phyloP scores from a whole-genome alignment of 2,113 vertebrate genomes.

The Azemiops feae region DNA sequence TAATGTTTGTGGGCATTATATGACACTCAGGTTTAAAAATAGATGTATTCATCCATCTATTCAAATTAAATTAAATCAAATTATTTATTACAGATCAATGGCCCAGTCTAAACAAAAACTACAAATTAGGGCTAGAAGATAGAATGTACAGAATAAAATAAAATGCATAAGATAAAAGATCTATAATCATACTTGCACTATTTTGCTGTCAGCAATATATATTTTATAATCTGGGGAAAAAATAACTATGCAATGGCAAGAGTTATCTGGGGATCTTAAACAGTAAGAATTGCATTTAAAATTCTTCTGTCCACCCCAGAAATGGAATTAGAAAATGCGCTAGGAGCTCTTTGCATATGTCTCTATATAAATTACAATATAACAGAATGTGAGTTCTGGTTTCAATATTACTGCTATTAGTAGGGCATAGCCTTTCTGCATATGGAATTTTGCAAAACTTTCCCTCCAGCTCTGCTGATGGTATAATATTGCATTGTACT shows the following conservation, averaged over 20 bases:
- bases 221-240: not conserved
- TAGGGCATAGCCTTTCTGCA: not conserved
- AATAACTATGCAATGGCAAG: not conserved
- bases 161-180: not conserved
- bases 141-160: not conserved
- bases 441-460: not conserved
- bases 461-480: not conserved
- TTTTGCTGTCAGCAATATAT: not conserved
- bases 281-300: not conserved
- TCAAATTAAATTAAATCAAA: not conserved
- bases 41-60: not conserved
- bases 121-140: not conserved
- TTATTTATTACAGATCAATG: not conserved
- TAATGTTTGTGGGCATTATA: not conserved
- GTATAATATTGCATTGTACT: not conserved
- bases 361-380: not conserved
- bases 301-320: not conserved
- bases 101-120: not conserved
- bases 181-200: not conserved
- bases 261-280: not conserved
- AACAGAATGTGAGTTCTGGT: not conserved
- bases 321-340: not conserved
- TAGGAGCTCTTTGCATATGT: not conserved
- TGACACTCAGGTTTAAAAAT: not conserved
- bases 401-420: not conserved